These are phyloP conservation scores for Plectrocnemia conspersa DNA, from an alignment of 1,140 invertebrate species.

Conservation along the genomic window DNA sequence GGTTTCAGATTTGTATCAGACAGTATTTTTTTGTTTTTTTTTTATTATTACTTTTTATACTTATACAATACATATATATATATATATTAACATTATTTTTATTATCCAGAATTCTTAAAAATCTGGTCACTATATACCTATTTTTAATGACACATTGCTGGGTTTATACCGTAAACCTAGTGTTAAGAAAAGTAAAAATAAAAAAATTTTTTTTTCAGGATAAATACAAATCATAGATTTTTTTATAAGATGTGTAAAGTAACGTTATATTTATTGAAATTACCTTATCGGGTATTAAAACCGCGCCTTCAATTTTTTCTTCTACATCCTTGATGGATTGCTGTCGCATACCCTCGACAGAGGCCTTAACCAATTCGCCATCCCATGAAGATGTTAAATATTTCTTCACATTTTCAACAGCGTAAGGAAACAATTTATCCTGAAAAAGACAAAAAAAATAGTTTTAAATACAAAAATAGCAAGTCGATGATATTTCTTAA, in stretches of 20 bases:
- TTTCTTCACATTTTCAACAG: slow-evolving; percentile 63
- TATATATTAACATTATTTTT: too few relatives aligned
- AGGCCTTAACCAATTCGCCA: slow-evolving; percentile 61
- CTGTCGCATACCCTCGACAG: slow-evolving; percentile 61
- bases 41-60: too few relatives aligned
- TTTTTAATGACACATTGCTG: too few relatives aligned
- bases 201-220: too few relatives aligned
- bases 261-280: slow-evolving; percentile 3
- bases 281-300: slow-evolving; percentile 52
- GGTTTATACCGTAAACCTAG: too few relatives aligned
- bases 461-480: background rate
- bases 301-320: slow-evolving; percentile 52
- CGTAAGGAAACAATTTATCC: slow-evolving; percentile 79
- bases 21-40: too few relatives aligned
- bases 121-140: too few relatives aligned
- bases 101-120: too few relatives aligned
- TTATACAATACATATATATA: background rate
- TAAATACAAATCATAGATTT: too few relatives aligned
- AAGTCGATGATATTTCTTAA: background rate
- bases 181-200: too few relatives aligned
- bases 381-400: slow-evolving; percentile 71
- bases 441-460: slow-evolving; percentile 45
- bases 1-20: background rate
- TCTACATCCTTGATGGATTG: slow-evolving; percentile 55
- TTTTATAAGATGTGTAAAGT: background rate